Percentiles rank a stretch among this genome's conserved stretches.
phyloP scores from a whole-genome alignment of 2,113 vertebrate genomes.

The Thalassarche chlororhynchos region DNA sequence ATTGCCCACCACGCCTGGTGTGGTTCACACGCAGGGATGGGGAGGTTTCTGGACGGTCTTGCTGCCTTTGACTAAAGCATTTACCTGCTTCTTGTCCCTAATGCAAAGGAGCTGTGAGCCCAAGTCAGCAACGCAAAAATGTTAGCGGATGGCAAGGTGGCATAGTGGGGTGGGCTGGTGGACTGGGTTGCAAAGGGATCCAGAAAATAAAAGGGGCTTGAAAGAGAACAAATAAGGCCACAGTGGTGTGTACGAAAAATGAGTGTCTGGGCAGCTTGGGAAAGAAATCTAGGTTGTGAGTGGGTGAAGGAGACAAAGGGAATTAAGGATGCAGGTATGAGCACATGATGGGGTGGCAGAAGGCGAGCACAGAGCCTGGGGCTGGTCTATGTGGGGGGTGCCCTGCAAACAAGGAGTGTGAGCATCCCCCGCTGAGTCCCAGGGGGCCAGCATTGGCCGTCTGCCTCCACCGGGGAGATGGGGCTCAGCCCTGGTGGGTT shows the following conservation, averaged over 20 bases:
- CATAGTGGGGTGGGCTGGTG: neutral
- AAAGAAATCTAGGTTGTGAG: neutral
- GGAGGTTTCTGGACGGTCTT: neutral
- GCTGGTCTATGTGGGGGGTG: neutral
- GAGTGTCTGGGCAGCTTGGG: neutral
- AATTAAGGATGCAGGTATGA: neutral
- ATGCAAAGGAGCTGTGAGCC: neutral
- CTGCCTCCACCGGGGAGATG: accelerated
- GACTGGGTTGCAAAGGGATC: neutral
- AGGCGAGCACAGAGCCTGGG: neutral
- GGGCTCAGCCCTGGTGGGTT: neutral
- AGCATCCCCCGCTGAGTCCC: accelerated
- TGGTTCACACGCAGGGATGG: accelerated
- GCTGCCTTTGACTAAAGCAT: neutral
- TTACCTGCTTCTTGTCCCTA: neutral
- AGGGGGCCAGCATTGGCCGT: accelerated
- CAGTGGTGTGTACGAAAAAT: neutral
- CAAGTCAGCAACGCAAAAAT: accelerated
- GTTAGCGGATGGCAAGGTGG: neutral
- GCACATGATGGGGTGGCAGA: neutral
- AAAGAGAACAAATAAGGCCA: neutral
- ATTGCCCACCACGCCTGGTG: neutral
- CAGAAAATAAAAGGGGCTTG: neutral
- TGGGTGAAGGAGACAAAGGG: neutral
- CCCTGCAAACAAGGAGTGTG: neutral